These are phyloP conservation scores for Tetraodon nigroviridis DNA, from an alignment of 2,113 vertebrate species.

Conservation along the genomic window DNA sequence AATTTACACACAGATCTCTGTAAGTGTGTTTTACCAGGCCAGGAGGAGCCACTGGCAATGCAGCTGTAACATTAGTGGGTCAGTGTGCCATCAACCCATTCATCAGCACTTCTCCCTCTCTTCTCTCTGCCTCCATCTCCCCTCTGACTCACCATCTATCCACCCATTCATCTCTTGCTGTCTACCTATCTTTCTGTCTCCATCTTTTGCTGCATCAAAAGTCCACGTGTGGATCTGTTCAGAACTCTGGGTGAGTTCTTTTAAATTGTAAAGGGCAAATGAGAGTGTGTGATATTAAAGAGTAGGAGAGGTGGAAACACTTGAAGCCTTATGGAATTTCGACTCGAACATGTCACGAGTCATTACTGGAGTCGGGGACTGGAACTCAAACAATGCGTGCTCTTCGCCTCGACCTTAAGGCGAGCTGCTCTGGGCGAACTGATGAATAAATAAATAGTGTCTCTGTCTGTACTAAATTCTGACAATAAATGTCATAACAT, in stretches of 20 bases:
- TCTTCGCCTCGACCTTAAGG: too few species aligned
- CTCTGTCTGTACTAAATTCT: too few species aligned
- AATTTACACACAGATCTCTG: neutral
- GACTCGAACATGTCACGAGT: too few species aligned
- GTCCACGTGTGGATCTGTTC: conserved; percentile 10
- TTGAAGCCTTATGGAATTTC: too few species aligned
- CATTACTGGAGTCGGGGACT: too few species aligned
- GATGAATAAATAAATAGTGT: too few species aligned
- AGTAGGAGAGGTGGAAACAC: too few species aligned
- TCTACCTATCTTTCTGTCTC: conserved; percentile 16
- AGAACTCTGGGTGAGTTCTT: conserved; percentile 23
- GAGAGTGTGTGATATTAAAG: neutral
- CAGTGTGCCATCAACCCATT: conserved; percentile 76
- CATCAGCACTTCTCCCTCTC: conserved; percentile 60
- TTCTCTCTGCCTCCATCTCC: conserved; percentile 38
- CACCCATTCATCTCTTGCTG: conserved; percentile 27
- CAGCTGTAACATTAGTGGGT: conserved; percentile 73
- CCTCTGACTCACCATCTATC: conserved; percentile 47
- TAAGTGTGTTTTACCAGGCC: conserved; percentile 48
- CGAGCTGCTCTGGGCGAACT: too few species aligned
- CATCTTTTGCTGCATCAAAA: conserved; percentile 9
- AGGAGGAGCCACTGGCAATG: conserved; percentile 61
- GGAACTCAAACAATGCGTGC: too few species aligned
- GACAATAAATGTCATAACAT: too few species aligned
- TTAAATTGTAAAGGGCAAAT: neutral